Conservation (phyloP, 1,140 invertebrate species). For the Nymphalis io region DNA sequence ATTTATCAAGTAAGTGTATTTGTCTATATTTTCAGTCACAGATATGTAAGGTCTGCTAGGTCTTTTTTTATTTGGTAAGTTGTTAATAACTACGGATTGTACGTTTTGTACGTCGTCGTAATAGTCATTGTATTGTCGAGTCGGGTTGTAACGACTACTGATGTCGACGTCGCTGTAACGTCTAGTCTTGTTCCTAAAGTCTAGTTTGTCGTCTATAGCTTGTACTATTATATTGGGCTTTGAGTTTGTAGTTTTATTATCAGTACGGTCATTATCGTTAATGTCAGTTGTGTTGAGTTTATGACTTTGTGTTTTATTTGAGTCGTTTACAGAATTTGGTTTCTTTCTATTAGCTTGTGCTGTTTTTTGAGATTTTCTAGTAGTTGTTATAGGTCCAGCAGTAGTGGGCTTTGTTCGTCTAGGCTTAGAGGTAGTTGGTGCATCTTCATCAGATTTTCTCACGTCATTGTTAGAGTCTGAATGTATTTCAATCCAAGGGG, state of each 20-base stretch:
- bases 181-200: conserved; percentile 78
- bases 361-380: conserved; percentile 45
- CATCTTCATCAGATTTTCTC: conserved; percentile 57
- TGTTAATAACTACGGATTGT: conserved; percentile 70
- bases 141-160: conserved; percentile 50
- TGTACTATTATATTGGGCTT: conserved; percentile 53
- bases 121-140: conserved; percentile 61
- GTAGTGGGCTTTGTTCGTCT: conserved; percentile 52
- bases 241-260: conserved; percentile 40
- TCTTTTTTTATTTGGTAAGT: conserved; percentile 62
- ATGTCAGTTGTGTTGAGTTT: conserved; percentile 37
- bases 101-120: conserved; percentile 66
- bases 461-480: conserved; percentile 67
- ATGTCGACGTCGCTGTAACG: conserved; percentile 57
- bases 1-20: conserved; percentile 75
- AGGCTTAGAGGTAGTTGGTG: conserved; percentile 46
- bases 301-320: conserved; percentile 42
- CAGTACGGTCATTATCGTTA: conserved; percentile 38
- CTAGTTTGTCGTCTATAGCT: conserved; percentile 79
- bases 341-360: conserved; percentile 43
- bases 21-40: conserved; percentile 74
- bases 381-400: conserved; percentile 47
- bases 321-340: conserved; percentile 31
- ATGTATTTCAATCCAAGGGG: conserved; percentile 82
- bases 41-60: conserved; percentile 70